phyloP scores from a whole-genome alignment of 2,797 vertebrate species.

The Tamandua tetradactyla region DNA sequence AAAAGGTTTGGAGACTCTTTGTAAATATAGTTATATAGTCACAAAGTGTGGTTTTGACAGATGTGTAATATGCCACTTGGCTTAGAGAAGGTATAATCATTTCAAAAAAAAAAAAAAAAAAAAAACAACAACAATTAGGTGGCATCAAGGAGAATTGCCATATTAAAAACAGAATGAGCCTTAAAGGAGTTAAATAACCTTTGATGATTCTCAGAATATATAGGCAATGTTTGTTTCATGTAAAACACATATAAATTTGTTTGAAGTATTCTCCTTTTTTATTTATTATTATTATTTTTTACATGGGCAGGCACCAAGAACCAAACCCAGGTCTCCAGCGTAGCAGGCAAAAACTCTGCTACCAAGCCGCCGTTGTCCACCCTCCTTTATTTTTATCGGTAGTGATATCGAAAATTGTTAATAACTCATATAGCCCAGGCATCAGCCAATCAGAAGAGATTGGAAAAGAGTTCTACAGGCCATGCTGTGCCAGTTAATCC shows the following conservation, averaged over 20 bases:
- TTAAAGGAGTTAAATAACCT: constrained; percentile 72
- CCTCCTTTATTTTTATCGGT: constrained; percentile 14
- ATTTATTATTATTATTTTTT: no score
- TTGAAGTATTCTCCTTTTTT: constrained; percentile 65
- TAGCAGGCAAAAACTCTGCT: no score
- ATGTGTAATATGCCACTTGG: constrained; percentile 77
- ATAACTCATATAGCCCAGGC: background rate
- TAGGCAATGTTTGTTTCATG: constrained; percentile 62
- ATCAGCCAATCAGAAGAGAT: background rate
- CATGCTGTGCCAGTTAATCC: background rate
- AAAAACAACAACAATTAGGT: constrained; percentile 73
- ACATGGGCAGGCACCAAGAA: no score
- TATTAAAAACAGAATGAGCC: constrained; percentile 76
- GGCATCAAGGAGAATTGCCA: constrained; percentile 63
- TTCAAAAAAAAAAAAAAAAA: constrained; percentile 77
- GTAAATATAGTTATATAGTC: background rate
- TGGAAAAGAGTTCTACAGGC: background rate
- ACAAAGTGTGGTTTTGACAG: constrained; percentile 74
- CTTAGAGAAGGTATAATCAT: constrained; percentile 70
- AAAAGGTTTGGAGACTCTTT: constrained; percentile 29
- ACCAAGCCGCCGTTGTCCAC: no score
- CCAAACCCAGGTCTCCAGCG: no score
- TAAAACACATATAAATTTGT: constrained; percentile 63
- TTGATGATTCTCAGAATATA: constrained; percentile 67
- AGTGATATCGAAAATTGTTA: background rate